These are phyloP conservation scores for Micronycteris hirsuta DNA, from an alignment of 2,113 vertebrate genomes.

Conservation along the genomic window DNA sequence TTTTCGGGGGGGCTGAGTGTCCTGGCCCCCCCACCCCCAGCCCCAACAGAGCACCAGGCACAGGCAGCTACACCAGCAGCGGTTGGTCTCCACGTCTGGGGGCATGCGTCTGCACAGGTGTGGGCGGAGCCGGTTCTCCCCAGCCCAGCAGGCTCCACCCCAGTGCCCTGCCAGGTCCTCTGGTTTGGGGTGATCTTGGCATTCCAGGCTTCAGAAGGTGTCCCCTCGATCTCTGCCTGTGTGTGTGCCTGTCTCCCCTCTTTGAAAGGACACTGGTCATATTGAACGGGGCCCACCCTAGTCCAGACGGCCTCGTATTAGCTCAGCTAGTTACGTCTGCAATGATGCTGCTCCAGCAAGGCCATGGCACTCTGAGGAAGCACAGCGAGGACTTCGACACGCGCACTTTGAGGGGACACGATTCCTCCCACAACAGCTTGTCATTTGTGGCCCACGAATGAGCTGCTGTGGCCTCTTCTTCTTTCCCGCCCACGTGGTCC, in stretches of 20 bases:
- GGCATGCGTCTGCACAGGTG: background rate
- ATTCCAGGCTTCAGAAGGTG: fast-evolving
- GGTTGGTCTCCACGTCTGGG: background rate
- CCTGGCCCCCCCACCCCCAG: too few species aligned
- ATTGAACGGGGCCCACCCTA: background rate
- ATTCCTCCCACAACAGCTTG: fast-evolving
- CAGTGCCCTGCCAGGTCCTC: background rate
- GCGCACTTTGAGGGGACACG: fast-evolving
- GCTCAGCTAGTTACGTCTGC: too few species aligned
- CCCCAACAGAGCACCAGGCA: fast-evolving
- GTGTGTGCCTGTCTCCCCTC: background rate
- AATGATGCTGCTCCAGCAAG: fast-evolving
- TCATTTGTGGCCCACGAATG: background rate
- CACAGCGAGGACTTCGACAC: background rate
- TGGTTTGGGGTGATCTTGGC: background rate
- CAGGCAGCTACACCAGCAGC: fast-evolving
- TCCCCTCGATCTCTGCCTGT: fast-evolving
- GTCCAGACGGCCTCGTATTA: background rate
- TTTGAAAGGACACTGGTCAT: background rate
- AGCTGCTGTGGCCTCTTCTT: too few species aligned
- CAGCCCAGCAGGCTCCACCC: background rate
- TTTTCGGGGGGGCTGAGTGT: background rate
- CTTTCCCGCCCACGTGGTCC: fast-evolving
- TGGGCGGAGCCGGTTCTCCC: too few species aligned
- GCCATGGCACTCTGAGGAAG: background rate